Evolutionary conservation across 2,797 vertebrate genomes (phyloP), one percentile per base, ranked within the genome.

Genomic region (Siniperca scherzeri): DNA sequence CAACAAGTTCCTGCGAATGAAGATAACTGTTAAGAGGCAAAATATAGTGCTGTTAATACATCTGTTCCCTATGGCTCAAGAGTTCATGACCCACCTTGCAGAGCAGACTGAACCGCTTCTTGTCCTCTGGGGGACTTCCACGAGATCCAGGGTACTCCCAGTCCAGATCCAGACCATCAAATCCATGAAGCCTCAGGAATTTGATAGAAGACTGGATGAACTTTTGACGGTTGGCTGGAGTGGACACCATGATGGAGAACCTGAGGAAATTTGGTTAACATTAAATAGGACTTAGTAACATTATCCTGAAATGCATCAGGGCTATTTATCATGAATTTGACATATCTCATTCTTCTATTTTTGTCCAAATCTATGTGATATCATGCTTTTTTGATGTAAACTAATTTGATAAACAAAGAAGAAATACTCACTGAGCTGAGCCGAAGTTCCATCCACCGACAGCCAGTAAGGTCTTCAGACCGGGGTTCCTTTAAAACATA

Each of bases 101-200:
- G 48, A 98, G 92, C 67, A 94, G 78, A 70, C 95, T 94, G 85
- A 96, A 97, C 80, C 85, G 94, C 77, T 91, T 77, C 71, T 97
- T 96, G 88, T 97, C 97, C 57, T 77, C 68, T 11, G 56, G 78
- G 3, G 95, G 96, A 56, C 96, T 97, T 77, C 96, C 96, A 86
- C 95, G 92, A 25, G 95, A 70, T 40, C 95, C 96, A 27, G 96
- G 96, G 69, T 97, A 96, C 84, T 97, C 93, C 96, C 97, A 97
- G 89, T 97, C 97, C 84, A 97, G 93, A 88, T 97, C 97, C 65
- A 97, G 93, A 56, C 96, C 97, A 68, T 97, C 96, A 81, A 97
- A 97, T n/a, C 91, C 88, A 69, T 96, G 90, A 48, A 83, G 92
- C 81, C 97, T 95, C 87, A 97, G 91, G 90, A 97, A 94, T 50